These are phyloP conservation scores for Geophilus truncorum DNA, from an alignment of 2,888 invertebrate genomes.

Conservation along the genomic window DNA sequence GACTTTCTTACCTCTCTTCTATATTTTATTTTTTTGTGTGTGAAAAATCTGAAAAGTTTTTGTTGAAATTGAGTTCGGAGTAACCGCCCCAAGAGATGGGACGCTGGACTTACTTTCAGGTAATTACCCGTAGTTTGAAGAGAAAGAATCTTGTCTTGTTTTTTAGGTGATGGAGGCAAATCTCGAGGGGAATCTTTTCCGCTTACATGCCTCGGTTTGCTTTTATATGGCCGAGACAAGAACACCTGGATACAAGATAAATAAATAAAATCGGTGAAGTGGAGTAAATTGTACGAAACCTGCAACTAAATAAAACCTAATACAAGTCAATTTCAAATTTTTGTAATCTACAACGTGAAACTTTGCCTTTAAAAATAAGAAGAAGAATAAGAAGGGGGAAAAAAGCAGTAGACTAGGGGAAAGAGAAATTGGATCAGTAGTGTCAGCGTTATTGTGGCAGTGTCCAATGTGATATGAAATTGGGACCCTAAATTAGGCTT, in stretches of 20 bases:
- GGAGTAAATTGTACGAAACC: background rate
- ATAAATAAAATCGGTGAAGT: background rate
- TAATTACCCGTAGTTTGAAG: constrained; percentile 24
- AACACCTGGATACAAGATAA: background rate
- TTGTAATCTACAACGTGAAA: background rate
- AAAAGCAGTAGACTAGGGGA: no score
- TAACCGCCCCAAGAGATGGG: constrained; percentile 7
- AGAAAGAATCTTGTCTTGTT: background rate
- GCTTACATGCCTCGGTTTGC: background rate
- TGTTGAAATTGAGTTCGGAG: background rate
- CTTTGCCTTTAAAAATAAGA: background rate
- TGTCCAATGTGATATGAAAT: background rate
- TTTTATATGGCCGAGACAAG: background rate
- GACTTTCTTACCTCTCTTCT: background rate
- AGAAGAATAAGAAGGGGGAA: no score
- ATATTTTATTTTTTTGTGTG: background rate
- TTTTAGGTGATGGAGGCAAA: constrained; percentile 21
- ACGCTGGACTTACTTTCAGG: background rate
- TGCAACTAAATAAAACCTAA: background rate
- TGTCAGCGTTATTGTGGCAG: background rate
- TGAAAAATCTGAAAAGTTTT: background rate
- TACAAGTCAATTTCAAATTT: background rate
- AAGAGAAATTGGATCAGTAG: background rate
- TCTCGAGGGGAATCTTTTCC: constrained; percentile 7
- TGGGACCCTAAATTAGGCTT: background rate